phyloP scores from a whole-genome alignment of 2,797 vertebrate species.

The Eremophila alpestris region DNA sequence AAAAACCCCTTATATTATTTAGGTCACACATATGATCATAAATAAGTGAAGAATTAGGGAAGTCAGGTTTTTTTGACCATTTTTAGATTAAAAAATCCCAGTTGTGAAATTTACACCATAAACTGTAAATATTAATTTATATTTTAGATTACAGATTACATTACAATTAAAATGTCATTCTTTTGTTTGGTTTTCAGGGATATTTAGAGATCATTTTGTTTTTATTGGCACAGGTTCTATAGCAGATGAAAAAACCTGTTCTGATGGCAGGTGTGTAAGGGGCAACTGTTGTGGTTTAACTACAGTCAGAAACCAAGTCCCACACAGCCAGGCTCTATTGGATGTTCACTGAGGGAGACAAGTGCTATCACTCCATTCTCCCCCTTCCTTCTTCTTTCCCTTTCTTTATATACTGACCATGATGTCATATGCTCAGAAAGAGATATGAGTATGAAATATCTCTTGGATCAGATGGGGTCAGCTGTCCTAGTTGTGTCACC shows the following conservation, averaged over 20 bases:
- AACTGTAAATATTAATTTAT: not conserved
- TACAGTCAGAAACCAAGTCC: not conserved
- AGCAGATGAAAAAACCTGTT: not conserved
- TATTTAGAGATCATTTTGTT: not conserved
- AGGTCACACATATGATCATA: not conserved
- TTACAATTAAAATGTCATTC: not conserved
- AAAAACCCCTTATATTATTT: rapidly evolving
- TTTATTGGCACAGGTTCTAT: not conserved
- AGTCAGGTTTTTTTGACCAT: not conserved
- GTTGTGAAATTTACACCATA: not conserved
- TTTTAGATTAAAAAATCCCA: not conserved
- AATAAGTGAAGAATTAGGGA: not conserved
- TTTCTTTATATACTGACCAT: not conserved
- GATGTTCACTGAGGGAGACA: not conserved
- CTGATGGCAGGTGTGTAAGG: not conserved
- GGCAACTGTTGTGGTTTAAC: not conserved
- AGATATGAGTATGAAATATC: not conserved
- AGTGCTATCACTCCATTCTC: not conserved
- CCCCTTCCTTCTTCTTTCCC: not conserved
- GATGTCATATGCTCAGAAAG: not conserved
- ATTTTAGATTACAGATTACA: not conserved
- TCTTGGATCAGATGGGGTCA: not conserved
- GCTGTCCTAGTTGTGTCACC: not conserved
- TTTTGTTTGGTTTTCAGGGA: not conserved
- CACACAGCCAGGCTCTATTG: not conserved